A percentile compares a stretch with the other conserved stretches of the same genome.
Conservation (phyloP, 2,113 vertebrate genomes). For the Callospermophilus lateralis region DNA sequence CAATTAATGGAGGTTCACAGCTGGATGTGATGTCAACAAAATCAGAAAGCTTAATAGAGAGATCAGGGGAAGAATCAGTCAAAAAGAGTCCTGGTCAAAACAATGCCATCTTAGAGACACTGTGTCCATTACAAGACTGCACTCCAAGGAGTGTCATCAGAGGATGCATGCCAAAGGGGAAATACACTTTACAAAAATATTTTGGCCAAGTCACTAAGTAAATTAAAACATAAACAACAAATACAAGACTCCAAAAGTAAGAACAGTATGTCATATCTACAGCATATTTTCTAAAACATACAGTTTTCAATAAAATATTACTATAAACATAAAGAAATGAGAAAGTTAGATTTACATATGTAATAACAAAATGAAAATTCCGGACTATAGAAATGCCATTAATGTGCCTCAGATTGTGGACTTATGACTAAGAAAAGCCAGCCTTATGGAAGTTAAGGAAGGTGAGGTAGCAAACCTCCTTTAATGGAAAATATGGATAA, state of each 20-base stretch:
- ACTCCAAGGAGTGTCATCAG: neutral
- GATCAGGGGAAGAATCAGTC: neutral
- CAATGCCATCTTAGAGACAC: neutral
- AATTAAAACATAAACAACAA: neutral
- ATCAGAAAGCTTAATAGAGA: neutral
- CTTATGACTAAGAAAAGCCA: neutral
- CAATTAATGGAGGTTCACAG: neutral
- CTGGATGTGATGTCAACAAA: neutral
- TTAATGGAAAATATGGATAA: neutral
- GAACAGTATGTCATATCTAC: neutral
- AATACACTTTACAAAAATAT: neutral
- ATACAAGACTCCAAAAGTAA: neutral
- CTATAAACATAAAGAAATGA: neutral
- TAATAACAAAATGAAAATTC: neutral
- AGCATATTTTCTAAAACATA: neutral
- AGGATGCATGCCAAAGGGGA: neutral
- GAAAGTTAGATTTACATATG: neutral
- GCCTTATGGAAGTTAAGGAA: neutral
- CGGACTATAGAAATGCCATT: neutral
- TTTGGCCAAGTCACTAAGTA: neutral
- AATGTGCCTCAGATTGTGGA: neutral
- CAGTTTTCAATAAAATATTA: neutral
- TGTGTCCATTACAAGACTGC: neutral
- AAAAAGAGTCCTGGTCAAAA: neutral
- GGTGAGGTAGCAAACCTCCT: neutral